These are phyloP conservation scores for Protobothrops mucrosquamatus DNA, from an alignment of 2,113 vertebrate species.

Conservation along the genomic window DNA sequence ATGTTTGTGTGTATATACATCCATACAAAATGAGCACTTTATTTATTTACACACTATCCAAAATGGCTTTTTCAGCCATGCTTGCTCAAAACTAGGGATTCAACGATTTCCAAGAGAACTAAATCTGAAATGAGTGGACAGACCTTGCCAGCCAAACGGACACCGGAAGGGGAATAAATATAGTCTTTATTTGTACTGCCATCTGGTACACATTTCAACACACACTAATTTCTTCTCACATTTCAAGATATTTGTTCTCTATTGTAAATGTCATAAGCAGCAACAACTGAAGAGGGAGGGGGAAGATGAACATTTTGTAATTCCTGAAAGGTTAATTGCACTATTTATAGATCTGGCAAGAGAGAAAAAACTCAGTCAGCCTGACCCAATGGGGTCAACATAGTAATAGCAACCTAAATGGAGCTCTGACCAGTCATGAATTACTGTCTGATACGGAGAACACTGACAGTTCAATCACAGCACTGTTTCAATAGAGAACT, in stretches of 20 bases:
- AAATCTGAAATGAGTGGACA: background rate
- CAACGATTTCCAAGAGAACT: slow-evolving; percentile 32
- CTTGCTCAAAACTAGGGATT: slow-evolving; percentile 21
- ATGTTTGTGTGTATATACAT: background rate
- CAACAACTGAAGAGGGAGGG: slow-evolving; percentile 58
- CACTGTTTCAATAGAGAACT: slow-evolving; percentile 81
- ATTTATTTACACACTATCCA: slow-evolving; percentile 7
- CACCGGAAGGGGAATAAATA: background rate
- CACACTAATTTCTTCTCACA: slow-evolving; percentile 26
- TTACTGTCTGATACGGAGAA: slow-evolving; percentile 76
- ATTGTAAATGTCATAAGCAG: slow-evolving; percentile 51
- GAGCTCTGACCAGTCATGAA: slow-evolving; percentile 79
- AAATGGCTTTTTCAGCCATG: slow-evolving; percentile 42
- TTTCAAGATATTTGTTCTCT: slow-evolving; percentile 24
- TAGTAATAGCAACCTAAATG: slow-evolving; percentile 75
- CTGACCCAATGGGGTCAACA: slow-evolving; percentile 70
- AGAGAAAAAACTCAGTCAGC: slow-evolving; percentile 60
- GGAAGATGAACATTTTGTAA: slow-evolving; percentile 64
- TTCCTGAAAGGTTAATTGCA: slow-evolving; percentile 78
- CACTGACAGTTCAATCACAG: slow-evolving; percentile 83
- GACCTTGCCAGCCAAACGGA: background rate
- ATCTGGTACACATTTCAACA: slow-evolving; percentile 11
- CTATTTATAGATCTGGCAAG: slow-evolving; percentile 76
- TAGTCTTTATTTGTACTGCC: slow-evolving; percentile 36
- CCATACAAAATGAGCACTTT: background rate